phyloP scores from a whole-genome alignment of 2,797 vertebrate genomes.

The Vipera latastei region DNA sequence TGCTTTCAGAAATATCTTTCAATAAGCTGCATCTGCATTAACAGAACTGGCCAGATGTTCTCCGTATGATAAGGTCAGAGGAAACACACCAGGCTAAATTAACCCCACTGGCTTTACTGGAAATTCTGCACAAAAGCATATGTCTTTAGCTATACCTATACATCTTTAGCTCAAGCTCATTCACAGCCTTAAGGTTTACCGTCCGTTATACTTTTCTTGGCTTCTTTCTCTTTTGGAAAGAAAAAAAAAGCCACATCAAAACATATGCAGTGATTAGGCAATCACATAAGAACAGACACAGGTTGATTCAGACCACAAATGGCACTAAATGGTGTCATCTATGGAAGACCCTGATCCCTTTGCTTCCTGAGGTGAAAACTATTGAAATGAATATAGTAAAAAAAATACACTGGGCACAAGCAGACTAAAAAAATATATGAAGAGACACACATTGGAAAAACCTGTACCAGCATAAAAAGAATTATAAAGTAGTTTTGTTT shows the following conservation, averaged over 20 bases:
- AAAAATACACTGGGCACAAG: not conserved
- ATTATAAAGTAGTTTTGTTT: not conserved
- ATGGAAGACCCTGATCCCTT: not conserved
- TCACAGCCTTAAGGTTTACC: not conserved
- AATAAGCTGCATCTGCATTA: conserved; percentile 32
- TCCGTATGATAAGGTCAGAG: not conserved
- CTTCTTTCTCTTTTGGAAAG: not conserved
- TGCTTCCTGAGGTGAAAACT: not conserved
- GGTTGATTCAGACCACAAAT: not conserved
- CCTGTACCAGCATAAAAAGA: not conserved
- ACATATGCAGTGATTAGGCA: not conserved
- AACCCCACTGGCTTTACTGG: not conserved
- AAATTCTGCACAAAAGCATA: not conserved
- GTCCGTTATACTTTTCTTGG: not conserved
- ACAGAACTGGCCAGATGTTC: conserved; percentile 15
- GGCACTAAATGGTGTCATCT: not conserved
- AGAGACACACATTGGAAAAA: not conserved
- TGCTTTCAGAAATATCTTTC: conserved; percentile 26
- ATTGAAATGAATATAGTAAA: not conserved
- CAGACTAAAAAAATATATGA: not conserved
- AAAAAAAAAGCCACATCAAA: not conserved
- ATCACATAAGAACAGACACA: not conserved
- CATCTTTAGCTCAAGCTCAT: not conserved
- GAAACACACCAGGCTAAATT: not conserved
- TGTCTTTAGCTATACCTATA: not conserved